Evolutionary conservation across 1,140 invertebrate species (phyloP).

Genomic region (Helicoverpa armigera): DNA sequence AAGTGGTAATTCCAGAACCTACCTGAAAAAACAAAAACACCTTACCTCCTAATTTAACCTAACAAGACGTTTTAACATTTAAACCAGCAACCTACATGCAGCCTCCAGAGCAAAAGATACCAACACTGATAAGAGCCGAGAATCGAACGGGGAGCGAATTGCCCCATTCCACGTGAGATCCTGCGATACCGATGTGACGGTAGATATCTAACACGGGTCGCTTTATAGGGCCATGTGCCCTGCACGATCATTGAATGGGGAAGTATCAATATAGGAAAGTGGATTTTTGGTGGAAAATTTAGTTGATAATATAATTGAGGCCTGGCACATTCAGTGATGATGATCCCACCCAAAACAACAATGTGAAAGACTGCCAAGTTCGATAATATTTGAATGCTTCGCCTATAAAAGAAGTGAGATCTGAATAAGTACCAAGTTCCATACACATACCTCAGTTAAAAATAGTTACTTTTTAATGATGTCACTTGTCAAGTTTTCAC

Average conservation of each 20-base stretch:
- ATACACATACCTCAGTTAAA: too few relatives aligned
- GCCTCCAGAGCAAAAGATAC: constrained; percentile 29
- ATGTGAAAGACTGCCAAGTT: too few relatives aligned
- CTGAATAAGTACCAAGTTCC: too few relatives aligned
- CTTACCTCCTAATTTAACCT: too few relatives aligned
- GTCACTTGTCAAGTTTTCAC: too few relatives aligned
- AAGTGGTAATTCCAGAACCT: too few relatives aligned
- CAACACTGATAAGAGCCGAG: constrained; percentile 24
- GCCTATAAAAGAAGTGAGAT: too few relatives aligned
- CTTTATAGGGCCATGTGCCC: constrained; percentile 23
- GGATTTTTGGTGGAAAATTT: background rate
- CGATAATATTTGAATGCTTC: too few relatives aligned
- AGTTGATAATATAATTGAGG: background rate
- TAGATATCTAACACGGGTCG: constrained; percentile 27
- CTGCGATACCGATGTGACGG: constrained; percentile 12
- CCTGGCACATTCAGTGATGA: too few relatives aligned
- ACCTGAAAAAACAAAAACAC: too few relatives aligned
- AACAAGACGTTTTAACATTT: background rate
- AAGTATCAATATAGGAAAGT: constrained; percentile 28
- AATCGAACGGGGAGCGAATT: constrained; percentile 40
- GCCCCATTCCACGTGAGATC: constrained; percentile 47
- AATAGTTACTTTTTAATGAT: too few relatives aligned
- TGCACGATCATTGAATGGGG: constrained; percentile 29
- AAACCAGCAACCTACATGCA: constrained; percentile 21
- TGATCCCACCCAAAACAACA: too few relatives aligned